These are phyloP conservation scores for Auanema sp. DNA, from an alignment of 2,888 invertebrate genomes.

Conservation along the genomic window DNA sequence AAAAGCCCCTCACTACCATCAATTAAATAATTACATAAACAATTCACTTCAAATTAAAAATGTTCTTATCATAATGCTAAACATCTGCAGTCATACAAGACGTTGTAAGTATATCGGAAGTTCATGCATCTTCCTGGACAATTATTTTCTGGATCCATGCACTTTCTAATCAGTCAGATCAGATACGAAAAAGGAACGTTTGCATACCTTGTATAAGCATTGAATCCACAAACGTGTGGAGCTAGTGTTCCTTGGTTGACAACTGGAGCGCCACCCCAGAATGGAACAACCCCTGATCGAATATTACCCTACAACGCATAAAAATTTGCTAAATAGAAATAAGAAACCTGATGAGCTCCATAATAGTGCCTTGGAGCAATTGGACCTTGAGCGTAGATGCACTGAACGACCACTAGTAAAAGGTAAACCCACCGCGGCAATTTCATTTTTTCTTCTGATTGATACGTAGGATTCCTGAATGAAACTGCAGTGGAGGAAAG, in stretches of 20 bases:
- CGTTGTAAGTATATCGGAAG: conserved; percentile 55
- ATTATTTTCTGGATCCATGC: conserved; percentile 49
- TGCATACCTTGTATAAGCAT: conserved; percentile 42
- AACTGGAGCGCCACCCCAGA: conserved; percentile 30
- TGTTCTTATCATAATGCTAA: conserved; percentile 26
- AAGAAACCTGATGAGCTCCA: conserved; percentile 26
- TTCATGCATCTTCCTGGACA: conserved; percentile 55
- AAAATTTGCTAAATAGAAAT: background rate
- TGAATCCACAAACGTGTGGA: conserved; percentile 55
- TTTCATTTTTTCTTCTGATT: no score
- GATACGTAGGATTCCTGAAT: no score
- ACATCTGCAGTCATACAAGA: conserved; percentile 53
- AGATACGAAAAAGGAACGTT: background rate
- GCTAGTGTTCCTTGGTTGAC: conserved; percentile 34
- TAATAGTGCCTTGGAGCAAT: conserved; percentile 52
- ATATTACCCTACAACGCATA: conserved; percentile 32
- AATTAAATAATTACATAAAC: background rate
- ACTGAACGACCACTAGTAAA: background rate
- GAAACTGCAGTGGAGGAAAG: no score
- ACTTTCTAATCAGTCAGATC: conserved; percentile 26
- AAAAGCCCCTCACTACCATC: background rate
- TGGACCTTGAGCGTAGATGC: background rate
- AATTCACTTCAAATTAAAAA: background rate
- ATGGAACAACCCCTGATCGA: conserved; percentile 37
- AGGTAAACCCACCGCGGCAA: no score